Base-by-base conservation (phyloP, 2,888 invertebrate genomes). In the Aromia moschata region DNA sequence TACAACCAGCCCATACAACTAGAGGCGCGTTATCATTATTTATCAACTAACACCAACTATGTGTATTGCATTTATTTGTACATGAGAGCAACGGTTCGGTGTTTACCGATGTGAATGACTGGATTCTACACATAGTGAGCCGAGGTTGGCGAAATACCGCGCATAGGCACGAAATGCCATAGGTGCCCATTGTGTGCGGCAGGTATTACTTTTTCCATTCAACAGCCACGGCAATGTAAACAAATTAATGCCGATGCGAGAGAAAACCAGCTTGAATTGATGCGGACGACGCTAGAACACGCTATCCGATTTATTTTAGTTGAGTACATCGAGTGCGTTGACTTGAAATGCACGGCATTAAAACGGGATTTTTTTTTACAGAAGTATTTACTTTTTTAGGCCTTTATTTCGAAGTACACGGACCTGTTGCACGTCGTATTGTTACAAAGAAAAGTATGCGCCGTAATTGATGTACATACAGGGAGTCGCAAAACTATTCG, bases 71-170 rank as follows among this genome's bases (percentile, higher is more conserved):
- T 55, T 59, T 59, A 62, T 59, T 61, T 53, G 45, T 58, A 55
- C 59, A 54, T 54, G 59, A 62, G 59, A 41, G 53, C 58, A 53
- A 57, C 47, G 41, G 41, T 52, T 52, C 38, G 44, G 44, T 59
- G 57, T 64, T 64, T 64, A 62, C 57, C 56, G 51, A 60, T 41
- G 60, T 55, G 61, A 64, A 62, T 64, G 56, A 58, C 60, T 56
- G 31, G 30, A 43, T 56, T 36, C 46, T 37, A 44, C 54, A 44
- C 33, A 31, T 31, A 17, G 1, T 5, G 5, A n/a, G 18, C 20
- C 43, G 25, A 41, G 16, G 30, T 45, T 52, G 41, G 25, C 15
- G 41, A 52, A 25, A 16, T n/a, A 14, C 31, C 30, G 10, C 52
- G 40, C 41, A 30, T 25, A n/a, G n/a, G 20, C 15, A 37, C 25